phyloP scores from a whole-genome alignment of 2,797 vertebrate genomes.

The Chaetodon trifasciatus region DNA sequence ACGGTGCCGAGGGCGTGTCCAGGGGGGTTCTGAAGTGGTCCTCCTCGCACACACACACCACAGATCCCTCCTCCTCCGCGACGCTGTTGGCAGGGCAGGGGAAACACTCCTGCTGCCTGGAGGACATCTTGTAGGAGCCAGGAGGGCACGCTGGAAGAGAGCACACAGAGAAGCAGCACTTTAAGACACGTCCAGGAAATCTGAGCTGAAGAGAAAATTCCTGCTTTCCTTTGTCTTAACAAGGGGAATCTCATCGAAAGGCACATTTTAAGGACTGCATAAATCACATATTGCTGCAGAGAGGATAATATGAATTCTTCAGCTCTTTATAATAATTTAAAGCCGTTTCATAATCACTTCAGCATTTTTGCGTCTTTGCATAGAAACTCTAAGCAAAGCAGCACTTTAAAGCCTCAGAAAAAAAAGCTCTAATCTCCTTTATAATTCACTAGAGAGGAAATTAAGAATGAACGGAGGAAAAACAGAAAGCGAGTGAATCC shows the following conservation, averaged over 20 bases:
- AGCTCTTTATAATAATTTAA: slow-evolving; percentile 22
- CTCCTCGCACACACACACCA: slow-evolving; percentile 90
- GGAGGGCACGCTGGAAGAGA: slow-evolving; percentile 89
- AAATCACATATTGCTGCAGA: slow-evolving; percentile 6
- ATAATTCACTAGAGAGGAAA: slow-evolving; percentile 36
- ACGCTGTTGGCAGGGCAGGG: slow-evolving; percentile 93
- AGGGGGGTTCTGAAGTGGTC: slow-evolving; percentile 92
- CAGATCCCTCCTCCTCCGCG: slow-evolving; percentile 92
- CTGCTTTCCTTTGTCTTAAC: background rate
- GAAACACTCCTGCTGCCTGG: slow-evolving; percentile 92
- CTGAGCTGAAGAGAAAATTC: background rate
- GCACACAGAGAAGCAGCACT: slow-evolving; percentile 8
- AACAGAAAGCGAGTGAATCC: slow-evolving; percentile 24
- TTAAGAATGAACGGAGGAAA: slow-evolving; percentile 33
- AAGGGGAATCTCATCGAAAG: background rate
- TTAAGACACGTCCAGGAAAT: slow-evolving; percentile 11
- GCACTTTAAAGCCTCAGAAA: slow-evolving; percentile 18
- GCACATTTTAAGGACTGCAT: background rate
- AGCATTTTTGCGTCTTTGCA: slow-evolving; percentile 11
- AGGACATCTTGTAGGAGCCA: slow-evolving; percentile 94
- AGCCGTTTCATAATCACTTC: slow-evolving; percentile 12
- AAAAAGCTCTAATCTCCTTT: slow-evolving; percentile 33
- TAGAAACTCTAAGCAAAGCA: background rate
- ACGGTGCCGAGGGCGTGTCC: slow-evolving; percentile 92
- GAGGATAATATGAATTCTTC: background rate